Conservation (phyloP, 2,113 vertebrate species). For the Promerops cafer region DNA sequence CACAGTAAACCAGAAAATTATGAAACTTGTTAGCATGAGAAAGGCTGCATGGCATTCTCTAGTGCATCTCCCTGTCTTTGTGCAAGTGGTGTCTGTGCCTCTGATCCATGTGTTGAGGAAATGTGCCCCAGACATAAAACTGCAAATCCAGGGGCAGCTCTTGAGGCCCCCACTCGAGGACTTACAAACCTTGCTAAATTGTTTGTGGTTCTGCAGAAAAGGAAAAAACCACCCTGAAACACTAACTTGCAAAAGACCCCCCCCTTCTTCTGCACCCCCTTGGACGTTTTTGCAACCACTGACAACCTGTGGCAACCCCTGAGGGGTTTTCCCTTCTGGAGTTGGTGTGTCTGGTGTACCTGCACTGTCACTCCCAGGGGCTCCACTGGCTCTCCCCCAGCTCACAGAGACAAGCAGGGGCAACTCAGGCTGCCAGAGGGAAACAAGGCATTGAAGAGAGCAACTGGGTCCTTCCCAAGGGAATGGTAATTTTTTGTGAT, state of each 20-base stretch:
- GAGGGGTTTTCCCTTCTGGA: neutral
- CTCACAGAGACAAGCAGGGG: neutral
- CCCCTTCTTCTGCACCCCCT: neutral
- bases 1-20: neutral
- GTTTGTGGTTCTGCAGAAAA: neutral
- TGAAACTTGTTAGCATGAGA: neutral
- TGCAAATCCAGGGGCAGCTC: neutral
- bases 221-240: neutral
- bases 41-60: neutral
- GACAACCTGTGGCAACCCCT: accelerated
- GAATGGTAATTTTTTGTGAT: neutral
- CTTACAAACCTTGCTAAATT: neutral
- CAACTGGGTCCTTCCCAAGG: neutral
- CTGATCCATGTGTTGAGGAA: neutral
- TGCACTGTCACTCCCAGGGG: accelerated
- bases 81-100: neutral
- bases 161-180: neutral
- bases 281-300: accelerated
- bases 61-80: neutral
- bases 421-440: neutral
- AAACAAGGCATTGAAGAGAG: neutral
- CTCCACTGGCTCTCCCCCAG: neutral
- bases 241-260: neutral
- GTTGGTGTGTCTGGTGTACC: neutral
- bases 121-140: neutral